These are phyloP conservation scores for Talpa occidentalis DNA, from an alignment of 2,113 vertebrate species.

Conservation along the genomic window DNA sequence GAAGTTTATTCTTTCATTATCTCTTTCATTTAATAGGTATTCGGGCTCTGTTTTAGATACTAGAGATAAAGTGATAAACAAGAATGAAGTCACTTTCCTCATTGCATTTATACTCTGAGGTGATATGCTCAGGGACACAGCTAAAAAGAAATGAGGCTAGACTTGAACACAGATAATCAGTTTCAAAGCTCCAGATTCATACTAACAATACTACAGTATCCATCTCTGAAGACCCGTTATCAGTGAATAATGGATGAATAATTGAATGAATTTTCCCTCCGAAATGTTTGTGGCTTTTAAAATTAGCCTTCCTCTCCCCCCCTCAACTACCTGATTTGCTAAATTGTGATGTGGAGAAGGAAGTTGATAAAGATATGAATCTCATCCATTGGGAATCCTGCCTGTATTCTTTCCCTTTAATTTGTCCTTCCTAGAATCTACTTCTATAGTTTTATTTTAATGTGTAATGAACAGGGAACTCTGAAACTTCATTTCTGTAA, in stretches of 20 bases:
- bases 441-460: not conserved
- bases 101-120: not conserved
- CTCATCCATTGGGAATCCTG: not conserved
- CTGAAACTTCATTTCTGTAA: slow-evolving; percentile 37
- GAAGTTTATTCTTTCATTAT: slow-evolving; percentile 9
- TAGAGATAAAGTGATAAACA: not conserved
- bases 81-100: not conserved
- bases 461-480: slow-evolving; percentile 2
- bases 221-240: not conserved
- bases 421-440: slow-evolving; percentile 15
- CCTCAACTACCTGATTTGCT: not conserved
- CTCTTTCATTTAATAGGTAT: not conserved
- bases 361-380: not conserved
- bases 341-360: not conserved
- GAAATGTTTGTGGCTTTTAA: not conserved
- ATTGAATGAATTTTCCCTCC: not conserved
- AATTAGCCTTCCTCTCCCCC: not conserved
- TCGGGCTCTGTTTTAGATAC: not conserved
- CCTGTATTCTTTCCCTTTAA: not conserved
- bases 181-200: not conserved
- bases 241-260: not conserved
- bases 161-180: not conserved
- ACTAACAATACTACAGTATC: not conserved
- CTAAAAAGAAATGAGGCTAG: not conserved
- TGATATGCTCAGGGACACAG: not conserved